Conservation (phyloP, 2,797 vertebrate species). For the Cheracebus regulus region DNA sequence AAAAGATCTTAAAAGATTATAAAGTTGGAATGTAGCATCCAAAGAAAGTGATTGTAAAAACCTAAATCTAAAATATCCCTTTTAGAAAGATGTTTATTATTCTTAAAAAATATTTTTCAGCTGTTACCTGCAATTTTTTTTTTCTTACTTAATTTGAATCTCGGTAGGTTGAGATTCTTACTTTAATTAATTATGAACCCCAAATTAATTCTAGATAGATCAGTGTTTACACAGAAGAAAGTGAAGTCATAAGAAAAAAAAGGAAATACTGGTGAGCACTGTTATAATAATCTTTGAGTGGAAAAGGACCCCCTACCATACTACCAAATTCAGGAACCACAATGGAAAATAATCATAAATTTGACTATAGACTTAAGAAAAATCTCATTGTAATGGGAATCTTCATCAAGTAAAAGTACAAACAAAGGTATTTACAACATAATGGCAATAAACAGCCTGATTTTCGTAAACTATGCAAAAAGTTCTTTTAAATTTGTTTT, state of each 20-base stretch:
- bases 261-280: not conserved
- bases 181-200: not conserved
- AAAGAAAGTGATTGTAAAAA: not conserved
- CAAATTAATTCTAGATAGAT: not conserved
- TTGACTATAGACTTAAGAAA: slow-evolving; percentile 5
- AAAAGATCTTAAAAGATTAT: not conserved
- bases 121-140: not conserved
- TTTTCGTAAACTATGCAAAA: not conserved
- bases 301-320: not conserved
- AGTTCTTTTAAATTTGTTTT: not conserved
- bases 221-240: slow-evolving; percentile 8
- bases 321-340: not conserved
- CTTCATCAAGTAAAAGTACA: slow-evolving; percentile 14
- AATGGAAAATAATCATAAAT: not conserved
- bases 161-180: not conserved
- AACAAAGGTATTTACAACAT: slow-evolving; percentile 1
- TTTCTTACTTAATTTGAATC: slow-evolving; percentile 15
- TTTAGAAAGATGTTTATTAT: not conserved
- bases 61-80: not conserved
- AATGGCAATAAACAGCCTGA: not conserved
- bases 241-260: not conserved
- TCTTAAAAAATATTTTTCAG: not conserved
- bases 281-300: not conserved
- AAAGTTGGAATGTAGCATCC: not conserved
- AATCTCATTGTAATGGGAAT: not conserved